phyloP scores from a whole-genome alignment of 2,113 vertebrate genomes.

The Ophthalmolycus amberensis region DNA sequence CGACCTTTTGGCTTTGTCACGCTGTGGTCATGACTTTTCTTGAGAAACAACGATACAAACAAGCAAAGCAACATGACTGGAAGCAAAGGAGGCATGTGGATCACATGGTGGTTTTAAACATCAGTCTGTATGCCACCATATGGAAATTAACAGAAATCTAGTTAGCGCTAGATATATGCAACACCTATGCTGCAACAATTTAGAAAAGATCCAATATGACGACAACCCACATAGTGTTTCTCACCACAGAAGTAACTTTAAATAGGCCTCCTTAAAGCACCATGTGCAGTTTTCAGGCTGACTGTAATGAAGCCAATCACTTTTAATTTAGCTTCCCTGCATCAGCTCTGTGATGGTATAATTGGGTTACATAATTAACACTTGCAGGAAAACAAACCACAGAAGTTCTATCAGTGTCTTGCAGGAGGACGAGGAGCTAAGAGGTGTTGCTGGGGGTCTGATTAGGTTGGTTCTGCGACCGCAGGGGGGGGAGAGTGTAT shows the following conservation, averaged over 20 bases:
- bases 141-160: slow-evolving; percentile 56
- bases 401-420: slow-evolving; percentile 71
- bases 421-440: slow-evolving; percentile 60
- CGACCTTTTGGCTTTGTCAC: slow-evolving; percentile 34
- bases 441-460: slow-evolving; percentile 63
- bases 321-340: slow-evolving; percentile 78
- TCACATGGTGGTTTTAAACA: slow-evolving; percentile 42
- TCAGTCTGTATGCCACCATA: slow-evolving; percentile 23
- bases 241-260: slow-evolving; percentile 65
- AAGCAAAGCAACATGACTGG: slow-evolving; percentile 26
- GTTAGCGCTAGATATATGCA: slow-evolving; percentile 48
- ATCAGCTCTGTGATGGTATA: slow-evolving; percentile 76
- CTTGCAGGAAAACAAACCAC: slow-evolving; percentile 75
- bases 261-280: slow-evolving; percentile 64
- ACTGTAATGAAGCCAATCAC: slow-evolving; percentile 81
- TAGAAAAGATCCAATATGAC: slow-evolving; percentile 53
- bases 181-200: slow-evolving; percentile 27
- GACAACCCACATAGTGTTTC: slow-evolving; percentile 48
- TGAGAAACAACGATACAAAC: slow-evolving; percentile 39
- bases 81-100: background rate
- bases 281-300: slow-evolving; percentile 62
- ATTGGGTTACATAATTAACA: slow-evolving; percentile 83
- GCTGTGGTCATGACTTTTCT: slow-evolving; percentile 39
- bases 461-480: slow-evolving; percentile 64
- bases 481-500: slow-evolving; percentile 45